Evolutionary conservation across 2,797 vertebrate species (phyloP).

Genomic region (Centroberyx gerrardi): DNA sequence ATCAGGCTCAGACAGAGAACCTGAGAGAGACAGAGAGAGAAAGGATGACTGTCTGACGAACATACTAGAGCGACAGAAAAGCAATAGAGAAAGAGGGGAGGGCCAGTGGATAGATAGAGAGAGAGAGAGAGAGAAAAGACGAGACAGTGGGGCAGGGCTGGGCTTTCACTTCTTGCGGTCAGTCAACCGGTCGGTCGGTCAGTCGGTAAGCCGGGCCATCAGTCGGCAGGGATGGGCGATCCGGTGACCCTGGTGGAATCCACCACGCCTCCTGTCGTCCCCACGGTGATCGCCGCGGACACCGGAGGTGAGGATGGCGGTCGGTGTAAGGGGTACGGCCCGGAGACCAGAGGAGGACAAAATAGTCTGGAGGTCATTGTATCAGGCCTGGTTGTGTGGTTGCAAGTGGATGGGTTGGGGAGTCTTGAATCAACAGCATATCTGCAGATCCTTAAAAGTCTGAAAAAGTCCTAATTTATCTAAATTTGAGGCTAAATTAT

Average conservation of each 20-base stretch:
- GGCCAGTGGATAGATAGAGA: background rate
- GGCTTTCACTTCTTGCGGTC: background rate
- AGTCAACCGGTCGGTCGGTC: background rate
- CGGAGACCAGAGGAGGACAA: slow-evolving; percentile 22
- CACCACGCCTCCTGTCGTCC: slow-evolving; percentile 7
- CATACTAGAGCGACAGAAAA: slow-evolving; percentile 30
- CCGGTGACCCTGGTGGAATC: slow-evolving; percentile 48
- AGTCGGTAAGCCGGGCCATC: background rate
- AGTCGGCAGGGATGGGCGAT: slow-evolving; percentile 66
- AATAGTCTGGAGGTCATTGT: slow-evolving; percentile 38
- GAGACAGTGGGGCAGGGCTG: background rate
- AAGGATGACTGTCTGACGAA: slow-evolving; percentile 32
- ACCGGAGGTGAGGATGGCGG: slow-evolving; percentile 62
- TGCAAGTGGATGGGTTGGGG: background rate
- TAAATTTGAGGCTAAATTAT: no score
- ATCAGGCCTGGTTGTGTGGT: background rate
- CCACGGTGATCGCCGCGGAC: slow-evolving; percentile 40
- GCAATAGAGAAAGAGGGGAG: slow-evolving; percentile 33
- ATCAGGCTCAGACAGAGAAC: slow-evolving; percentile 27
- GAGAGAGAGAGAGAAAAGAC: background rate
- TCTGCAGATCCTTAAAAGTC: no score
- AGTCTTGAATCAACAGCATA: background rate
- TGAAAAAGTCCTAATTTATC: no score
- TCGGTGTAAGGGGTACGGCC: background rate
- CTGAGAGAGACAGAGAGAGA: slow-evolving; percentile 12